Conservation (phyloP, 1,140 invertebrate genomes). For the Rhyacophila brunnea region DNA sequence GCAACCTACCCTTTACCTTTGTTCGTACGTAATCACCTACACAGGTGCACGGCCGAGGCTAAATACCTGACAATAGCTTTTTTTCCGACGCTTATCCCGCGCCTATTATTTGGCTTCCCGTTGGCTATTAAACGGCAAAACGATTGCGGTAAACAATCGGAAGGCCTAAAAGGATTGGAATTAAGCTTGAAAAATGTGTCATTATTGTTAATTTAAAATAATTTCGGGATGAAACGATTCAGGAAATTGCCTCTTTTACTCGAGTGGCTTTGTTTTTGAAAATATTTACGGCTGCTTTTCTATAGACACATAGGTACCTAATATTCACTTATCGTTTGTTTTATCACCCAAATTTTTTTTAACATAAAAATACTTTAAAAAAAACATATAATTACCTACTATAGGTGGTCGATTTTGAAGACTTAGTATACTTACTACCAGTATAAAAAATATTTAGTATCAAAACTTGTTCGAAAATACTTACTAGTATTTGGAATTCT, state of each 20-base stretch:
- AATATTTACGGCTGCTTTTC: neutral
- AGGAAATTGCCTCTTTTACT: constrained; percentile 16
- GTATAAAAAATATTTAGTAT: no score
- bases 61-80: constrained; percentile 31
- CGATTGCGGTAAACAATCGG: constrained; percentile 33
- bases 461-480: no score
- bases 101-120: constrained; percentile 28
- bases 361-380: no score
- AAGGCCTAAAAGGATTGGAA: constrained; percentile 24
- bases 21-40: constrained; percentile 31
- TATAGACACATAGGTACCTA: neutral
- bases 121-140: constrained; percentile 32
- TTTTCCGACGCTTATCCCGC: constrained; percentile 22
- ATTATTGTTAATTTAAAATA: constrained; percentile 36
- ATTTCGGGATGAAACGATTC: constrained; percentile 31
- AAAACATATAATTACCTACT: no score
- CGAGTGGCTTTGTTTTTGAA: no score
- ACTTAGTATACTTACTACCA: no score
- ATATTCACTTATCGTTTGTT: no score
- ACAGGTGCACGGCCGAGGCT: constrained; percentile 18
- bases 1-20: constrained; percentile 14
- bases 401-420: no score
- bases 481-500: no score
- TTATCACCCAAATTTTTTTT: no score
- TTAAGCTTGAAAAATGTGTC: constrained; percentile 31